Conservation (phyloP, 2,888 invertebrate species). For the Paralinhomoeus sp. region DNA sequence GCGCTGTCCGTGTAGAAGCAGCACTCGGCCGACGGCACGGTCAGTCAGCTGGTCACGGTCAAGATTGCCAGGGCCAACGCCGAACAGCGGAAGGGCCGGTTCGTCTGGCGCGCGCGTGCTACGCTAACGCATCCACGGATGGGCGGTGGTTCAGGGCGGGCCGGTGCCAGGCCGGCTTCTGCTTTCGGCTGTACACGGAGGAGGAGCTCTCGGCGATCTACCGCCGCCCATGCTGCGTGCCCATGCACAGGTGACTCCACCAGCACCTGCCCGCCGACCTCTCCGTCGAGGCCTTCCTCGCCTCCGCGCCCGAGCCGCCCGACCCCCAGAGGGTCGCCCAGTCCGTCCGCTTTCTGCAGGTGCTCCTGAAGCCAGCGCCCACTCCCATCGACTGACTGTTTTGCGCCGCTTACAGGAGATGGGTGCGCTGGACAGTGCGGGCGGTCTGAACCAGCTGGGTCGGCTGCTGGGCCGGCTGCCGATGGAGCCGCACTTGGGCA, state of each 20-base stretch:
- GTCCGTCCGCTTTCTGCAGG: background rate
- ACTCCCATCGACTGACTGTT: no score
- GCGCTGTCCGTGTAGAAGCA: constrained; percentile 40
- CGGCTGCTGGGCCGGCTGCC: constrained; percentile 69
- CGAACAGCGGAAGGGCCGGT: constrained; percentile 52
- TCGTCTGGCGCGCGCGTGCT: no score
- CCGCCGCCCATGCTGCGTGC: constrained; percentile 63
- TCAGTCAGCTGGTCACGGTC: constrained; percentile 43
- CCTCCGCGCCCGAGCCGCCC: background rate
- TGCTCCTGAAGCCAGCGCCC: no score
- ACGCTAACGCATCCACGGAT: no score
- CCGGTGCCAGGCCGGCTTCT: constrained; percentile 52
- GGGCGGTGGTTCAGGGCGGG: constrained; percentile 51
- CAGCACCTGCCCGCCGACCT: no score
- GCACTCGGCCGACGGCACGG: constrained; percentile 54
- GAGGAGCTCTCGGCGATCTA: constrained; percentile 41
- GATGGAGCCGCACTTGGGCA: constrained; percentile 68
- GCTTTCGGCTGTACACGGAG: constrained; percentile 61
- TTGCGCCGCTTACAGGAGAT: no score
- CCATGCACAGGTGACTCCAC: no score
- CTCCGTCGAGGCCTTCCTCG: background rate
- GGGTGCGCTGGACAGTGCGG: constrained; percentile 7
- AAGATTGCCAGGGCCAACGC: constrained; percentile 75
- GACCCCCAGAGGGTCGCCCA: background rate
- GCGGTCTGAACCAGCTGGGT: constrained; percentile 38